Base-by-base conservation (phyloP, 2,888 invertebrate genomes). In the Lasioglossum lativentre region DNA sequence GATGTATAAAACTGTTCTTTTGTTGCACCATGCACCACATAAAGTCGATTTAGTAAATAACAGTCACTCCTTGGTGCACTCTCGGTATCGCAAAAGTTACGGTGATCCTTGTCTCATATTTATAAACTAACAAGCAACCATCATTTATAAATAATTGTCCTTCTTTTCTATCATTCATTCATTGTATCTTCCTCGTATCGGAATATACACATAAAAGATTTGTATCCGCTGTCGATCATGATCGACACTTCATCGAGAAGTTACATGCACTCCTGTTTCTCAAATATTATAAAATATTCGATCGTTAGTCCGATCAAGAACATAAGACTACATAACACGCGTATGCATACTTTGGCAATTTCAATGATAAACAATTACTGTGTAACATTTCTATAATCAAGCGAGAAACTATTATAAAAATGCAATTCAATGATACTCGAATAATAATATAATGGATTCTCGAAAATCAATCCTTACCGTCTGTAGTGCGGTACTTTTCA, bases 91-190 rank as follows among this genome's bases (percentile, higher is more conserved):
- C 70, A 80, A 63, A 81, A 81, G 40, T 66, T 70, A 75, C 52
- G 47, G 4, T 52, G 73, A 30, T 16, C 8, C 52, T 86, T 71
- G 63, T 34, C 76, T 70, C 70, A 38, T 68, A 40, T 63, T 80
- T 75, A 78, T 75, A 75, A 86, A 86, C 56, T 75, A 80, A 83
- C 83, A 78, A 75, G 75, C 68, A 59, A 78, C 63, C 45, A 47
- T 75, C 63, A 75, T 76, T 56, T 86, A 86, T 82, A 86, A 86
- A 86, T 78, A 82, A 66, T 68, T 74, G 19, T 86, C 70, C 47
- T 27, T 40, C 16, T 68, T 73, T 59, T 30, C 34, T 45, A 45
- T 45, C 74, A 77, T 59, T 86, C 79, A 79, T 70, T 59, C 38
- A 42, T 40, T 38, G 27, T 79, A 79, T 75, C 52, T 77, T 77